phyloP scores from a whole-genome alignment of 2,888 invertebrate species.

The Lithophane semibrunnea region DNA sequence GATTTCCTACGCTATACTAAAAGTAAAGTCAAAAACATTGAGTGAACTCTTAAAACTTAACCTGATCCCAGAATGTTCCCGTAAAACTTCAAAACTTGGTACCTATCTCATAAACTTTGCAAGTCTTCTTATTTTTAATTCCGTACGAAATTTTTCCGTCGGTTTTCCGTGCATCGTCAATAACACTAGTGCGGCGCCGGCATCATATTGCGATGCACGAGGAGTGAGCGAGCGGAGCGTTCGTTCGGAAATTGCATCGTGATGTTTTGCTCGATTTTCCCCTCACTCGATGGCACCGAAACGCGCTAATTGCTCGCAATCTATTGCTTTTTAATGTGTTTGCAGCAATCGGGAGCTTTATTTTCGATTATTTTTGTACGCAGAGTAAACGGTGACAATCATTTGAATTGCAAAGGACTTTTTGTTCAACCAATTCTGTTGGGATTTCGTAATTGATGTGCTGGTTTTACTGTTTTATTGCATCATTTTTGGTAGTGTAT shows the following conservation, averaged over 20 bases:
- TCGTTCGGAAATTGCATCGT: conserved; percentile 77
- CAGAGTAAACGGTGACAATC: conserved; percentile 67
- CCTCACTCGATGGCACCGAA: conserved; percentile 61
- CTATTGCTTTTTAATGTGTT: conserved; percentile 85
- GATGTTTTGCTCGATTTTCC: conserved; percentile 72
- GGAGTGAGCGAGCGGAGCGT: conserved; percentile 54
- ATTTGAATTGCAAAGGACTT: conserved; percentile 66
- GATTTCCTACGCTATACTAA: conserved; percentile 7
- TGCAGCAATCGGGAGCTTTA: conserved; percentile 73
- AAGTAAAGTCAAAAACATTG: conserved; percentile 11
- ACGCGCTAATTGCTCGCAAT: conserved; percentile 84
- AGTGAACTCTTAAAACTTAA: conserved; percentile 14
- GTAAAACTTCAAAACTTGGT: conserved; percentile 20
- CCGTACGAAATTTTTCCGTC: conserved; percentile 30
- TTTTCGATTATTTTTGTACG: conserved; percentile 71
- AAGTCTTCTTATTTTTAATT: conserved; percentile 41
- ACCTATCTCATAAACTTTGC: conserved; percentile 18
- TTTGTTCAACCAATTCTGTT: conserved; percentile 33
- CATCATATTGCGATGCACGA: conserved; percentile 60
- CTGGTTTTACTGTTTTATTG: conserved; percentile 26
- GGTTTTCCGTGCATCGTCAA: conserved; percentile 39
- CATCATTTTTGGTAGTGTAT: not conserved
- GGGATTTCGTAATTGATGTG: conserved; percentile 50
- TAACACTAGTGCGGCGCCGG: conserved; percentile 46
- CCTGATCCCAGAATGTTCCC: conserved; percentile 20